Conservation (phyloP, 2,113 vertebrate species). For the Pollimyrus isidori region DNA sequence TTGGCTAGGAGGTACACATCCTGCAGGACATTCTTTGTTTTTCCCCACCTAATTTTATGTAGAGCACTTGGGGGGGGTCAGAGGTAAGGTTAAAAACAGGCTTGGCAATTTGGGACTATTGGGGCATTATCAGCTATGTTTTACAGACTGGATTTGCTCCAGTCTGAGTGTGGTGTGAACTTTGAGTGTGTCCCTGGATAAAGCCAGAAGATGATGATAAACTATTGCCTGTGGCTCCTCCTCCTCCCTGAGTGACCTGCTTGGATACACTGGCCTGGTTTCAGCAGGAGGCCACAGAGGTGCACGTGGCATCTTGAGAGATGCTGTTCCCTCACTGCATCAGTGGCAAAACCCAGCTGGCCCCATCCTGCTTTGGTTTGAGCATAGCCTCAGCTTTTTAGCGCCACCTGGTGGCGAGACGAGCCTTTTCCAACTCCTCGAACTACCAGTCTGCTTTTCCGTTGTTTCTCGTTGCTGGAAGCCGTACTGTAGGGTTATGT, state of each 20-base stretch:
- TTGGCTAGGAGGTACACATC: not conserved
- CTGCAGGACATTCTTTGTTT: not conserved
- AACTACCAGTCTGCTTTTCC: not conserved
- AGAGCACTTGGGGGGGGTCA: not conserved
- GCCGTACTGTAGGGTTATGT: not conserved
- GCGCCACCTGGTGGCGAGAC: not conserved
- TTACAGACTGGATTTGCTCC: not conserved
- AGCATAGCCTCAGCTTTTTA: not conserved
- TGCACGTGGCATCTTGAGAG: not conserved
- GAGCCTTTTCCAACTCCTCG: not conserved
- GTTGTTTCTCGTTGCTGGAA: not conserved
- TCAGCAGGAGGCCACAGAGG: not conserved
- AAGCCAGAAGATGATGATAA: not conserved
- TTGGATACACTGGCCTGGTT: not conserved
- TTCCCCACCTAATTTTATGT: not conserved
- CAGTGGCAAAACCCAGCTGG: not conserved
- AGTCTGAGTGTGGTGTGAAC: not conserved
- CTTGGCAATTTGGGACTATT: not conserved
- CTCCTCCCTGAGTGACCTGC: not conserved
- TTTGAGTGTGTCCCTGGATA: not conserved
- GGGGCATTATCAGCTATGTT: not conserved
- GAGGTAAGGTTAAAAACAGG: not conserved
- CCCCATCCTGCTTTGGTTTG: not conserved
- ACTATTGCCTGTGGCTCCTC: not conserved
- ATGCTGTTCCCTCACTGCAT: not conserved